Conservation (phyloP, 2,113 vertebrate genomes). For the Corythornis vintsioides region DNA sequence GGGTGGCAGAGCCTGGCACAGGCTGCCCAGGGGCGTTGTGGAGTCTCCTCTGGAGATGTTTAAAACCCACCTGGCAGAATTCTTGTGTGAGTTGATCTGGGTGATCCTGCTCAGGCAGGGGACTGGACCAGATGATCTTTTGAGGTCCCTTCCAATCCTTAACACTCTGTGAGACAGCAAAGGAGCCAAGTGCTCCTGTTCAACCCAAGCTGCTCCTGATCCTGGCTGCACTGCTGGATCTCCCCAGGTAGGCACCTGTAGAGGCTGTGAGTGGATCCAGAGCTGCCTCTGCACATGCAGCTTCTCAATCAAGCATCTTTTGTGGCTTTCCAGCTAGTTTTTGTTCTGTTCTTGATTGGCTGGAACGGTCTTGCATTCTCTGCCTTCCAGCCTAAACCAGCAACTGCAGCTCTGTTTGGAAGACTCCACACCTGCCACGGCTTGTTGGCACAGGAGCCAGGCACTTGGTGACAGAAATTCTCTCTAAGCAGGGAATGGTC, state of each 20-base stretch:
- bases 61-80: too few relatives aligned
- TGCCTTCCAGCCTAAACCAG: conserved; percentile 55
- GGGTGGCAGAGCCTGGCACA: too few relatives aligned
- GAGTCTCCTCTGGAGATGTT: too few relatives aligned
- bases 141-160: too few relatives aligned
- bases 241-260: too few relatives aligned
- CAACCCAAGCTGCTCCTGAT: neutral
- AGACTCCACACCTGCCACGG: conserved; percentile 71
- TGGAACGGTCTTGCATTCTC: conserved; percentile 47
- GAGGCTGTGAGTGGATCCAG: neutral
- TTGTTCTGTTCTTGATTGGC: conserved; percentile 44
- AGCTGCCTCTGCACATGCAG: conserved; percentile 36
- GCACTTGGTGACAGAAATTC: neutral
- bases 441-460: conserved; percentile 61
- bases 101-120: too few relatives aligned
- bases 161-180: too few relatives aligned
- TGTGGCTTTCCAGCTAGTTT: conserved; percentile 40
- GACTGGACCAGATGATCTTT: too few relatives aligned
- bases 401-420: conserved; percentile 57
- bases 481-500: neutral
- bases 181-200: rapidly evolving
- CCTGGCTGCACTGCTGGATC: neutral
- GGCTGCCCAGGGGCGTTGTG: too few relatives aligned
- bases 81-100: too few relatives aligned
- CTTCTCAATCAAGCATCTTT: conserved; percentile 69